Conservation (phyloP, 2,797 vertebrate species). For the Adrianichthys oophorus region DNA sequence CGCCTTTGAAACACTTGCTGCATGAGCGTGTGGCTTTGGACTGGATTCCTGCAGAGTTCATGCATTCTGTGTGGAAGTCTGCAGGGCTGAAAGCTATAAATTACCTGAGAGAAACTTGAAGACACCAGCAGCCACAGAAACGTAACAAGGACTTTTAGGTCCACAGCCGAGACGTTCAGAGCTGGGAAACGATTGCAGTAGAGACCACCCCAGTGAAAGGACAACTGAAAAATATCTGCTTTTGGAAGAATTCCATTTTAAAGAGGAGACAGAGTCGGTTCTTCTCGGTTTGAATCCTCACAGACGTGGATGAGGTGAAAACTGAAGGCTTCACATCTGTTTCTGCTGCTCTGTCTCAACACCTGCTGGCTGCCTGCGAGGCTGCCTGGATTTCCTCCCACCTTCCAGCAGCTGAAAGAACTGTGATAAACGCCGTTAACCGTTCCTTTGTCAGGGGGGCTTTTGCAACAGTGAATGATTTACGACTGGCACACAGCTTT, state of each 20-base stretch:
- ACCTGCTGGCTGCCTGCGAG: conserved; percentile 55
- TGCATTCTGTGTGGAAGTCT: conserved; percentile 21
- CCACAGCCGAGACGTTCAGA: conserved; percentile 13
- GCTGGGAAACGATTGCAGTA: too few species aligned
- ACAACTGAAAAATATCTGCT: too few species aligned
- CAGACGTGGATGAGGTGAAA: conserved; percentile 5
- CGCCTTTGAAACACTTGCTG: background rate
- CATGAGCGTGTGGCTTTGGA: conserved; percentile 3
- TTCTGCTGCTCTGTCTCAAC: conserved; percentile 44
- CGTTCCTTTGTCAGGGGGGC: conserved; percentile 37
- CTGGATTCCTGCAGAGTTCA: conserved; percentile 62
- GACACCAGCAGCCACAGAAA: conserved; percentile 32
- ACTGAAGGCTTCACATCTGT: conserved; percentile 44
- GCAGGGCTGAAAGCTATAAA: conserved; percentile 48
- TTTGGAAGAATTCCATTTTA: too few species aligned
- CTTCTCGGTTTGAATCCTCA: background rate
- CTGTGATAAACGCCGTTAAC: conserved; percentile 48
- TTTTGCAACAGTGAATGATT: conserved; percentile 37
- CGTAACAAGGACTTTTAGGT: conserved; percentile 20
- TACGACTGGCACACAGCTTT: conserved; percentile 33
- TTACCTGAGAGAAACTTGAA: conserved; percentile 40
- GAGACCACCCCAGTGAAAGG: too few species aligned
- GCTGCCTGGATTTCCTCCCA: conserved; percentile 41
- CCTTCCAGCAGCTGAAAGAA: conserved; percentile 60
- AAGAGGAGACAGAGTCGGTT: too few species aligned